These are phyloP conservation scores for Euwallacea fornicatus DNA, from an alignment of 1,140 invertebrate species.

Conservation along the genomic window DNA sequence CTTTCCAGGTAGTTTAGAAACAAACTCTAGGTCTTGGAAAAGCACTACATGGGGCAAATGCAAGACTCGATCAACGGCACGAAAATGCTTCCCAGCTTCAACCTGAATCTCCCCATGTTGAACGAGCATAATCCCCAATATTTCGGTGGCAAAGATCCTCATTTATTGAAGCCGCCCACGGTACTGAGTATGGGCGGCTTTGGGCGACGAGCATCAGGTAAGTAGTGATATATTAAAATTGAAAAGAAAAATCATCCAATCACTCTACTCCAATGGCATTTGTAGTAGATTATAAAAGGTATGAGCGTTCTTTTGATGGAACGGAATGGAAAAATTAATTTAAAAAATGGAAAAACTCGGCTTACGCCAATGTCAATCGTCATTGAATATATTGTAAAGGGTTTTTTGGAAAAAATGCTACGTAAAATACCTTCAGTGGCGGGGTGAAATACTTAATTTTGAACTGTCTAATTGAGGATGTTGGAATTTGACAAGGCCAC, in stretches of 20 bases:
- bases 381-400: too few relatives aligned
- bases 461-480: too few relatives aligned
- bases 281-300: too few relatives aligned
- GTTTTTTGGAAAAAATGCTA: too few relatives aligned
- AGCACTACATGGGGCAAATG: conserved; percentile 53
- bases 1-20: too few relatives aligned
- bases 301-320: background rate
- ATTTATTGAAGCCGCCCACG: conserved; percentile 88
- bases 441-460: too few relatives aligned
- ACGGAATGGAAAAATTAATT: too few relatives aligned
- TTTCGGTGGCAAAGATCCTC: conserved; percentile 90
- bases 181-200: conserved; percentile 84
- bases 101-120: conserved; percentile 74
- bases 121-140: conserved; percentile 78
- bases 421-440: too few relatives aligned
- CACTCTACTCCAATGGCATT: too few relatives aligned
- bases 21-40: conserved; percentile 53
- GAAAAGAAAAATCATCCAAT: background rate
- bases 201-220: conserved; percentile 80
- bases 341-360: too few relatives aligned
- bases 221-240: background rate
- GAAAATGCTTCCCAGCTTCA: conserved; percentile 60
- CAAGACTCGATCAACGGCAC: conserved; percentile 44
- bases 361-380: too few relatives aligned
- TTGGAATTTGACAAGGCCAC: too few relatives aligned